Evolutionary conservation across 1,140 invertebrate species (phyloP), one percentile per base, ranked within the genome.

Genomic region (Scaptomyza pallida): DNA sequence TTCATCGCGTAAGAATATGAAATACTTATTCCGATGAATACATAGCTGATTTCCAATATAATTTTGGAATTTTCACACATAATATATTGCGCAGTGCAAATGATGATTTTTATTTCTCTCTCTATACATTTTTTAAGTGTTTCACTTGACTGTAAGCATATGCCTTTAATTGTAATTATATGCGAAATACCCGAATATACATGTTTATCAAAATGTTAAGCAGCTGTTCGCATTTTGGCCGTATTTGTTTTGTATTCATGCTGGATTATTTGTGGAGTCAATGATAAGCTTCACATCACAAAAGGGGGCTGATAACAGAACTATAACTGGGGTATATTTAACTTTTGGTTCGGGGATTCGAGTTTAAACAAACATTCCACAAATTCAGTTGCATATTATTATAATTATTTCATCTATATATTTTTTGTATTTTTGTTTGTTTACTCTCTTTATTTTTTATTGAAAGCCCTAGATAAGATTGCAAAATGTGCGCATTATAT

Each of bases 391-490:
- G 26, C 26, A 30, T 30, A 8, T 9, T 9, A 9, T 9, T 30
- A 21, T 21, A 21, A 21, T 2, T 21, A 21, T 5, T 26, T 26
- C 6, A 26, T 21, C 2, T 2, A 21, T 21, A 21, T 21, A 21
- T 21, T 21, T 26, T 5, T 26, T 26, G 23, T 5, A 5, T 5
- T 43, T 19, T 40, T 47, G 48, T n/a, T 4, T 19, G 10, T n/a
- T 44, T 17, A 9, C 8, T 6, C 4, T 10, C 19, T 19, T 16
- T 9, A 19, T n/a, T 23, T 56, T 21, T 13, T 35, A 40, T 41
- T 37, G n/a, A 16, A 17, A 2, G 56, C 61, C 48, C 50, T 62
- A 79, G 67, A 79, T 79, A 67, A 81, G 78, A 81, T 79, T 80
- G 79, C 17, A 19, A 19, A 8, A 33, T 57, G 48, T 44, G 55